A percentile compares a stretch with the other conserved stretches of the same genome.
These are phyloP conservation scores for Lasius platythorax DNA, from an alignment of 2,888 invertebrate genomes.

Conservation along the genomic window DNA sequence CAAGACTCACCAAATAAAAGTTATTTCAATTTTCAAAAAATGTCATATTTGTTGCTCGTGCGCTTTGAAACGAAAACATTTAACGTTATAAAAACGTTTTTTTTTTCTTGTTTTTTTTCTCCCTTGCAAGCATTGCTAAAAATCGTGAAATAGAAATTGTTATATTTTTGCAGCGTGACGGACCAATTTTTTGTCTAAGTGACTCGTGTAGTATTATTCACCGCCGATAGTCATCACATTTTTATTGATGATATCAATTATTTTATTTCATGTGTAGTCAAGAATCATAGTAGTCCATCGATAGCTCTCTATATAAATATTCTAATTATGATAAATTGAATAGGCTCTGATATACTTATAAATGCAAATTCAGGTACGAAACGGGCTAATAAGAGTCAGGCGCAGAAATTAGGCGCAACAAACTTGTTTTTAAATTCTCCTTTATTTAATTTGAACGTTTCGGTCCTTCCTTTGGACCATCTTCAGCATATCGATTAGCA, in stretches of 20 bases:
- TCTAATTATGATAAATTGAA: no score
- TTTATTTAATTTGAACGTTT: no score
- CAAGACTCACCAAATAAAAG: conserved; percentile 9
- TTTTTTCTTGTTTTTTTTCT: conserved; percentile 6
- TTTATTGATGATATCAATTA: background rate
- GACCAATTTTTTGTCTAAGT: background rate
- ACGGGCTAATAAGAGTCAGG: no score
- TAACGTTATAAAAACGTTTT: background rate
- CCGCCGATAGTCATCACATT: background rate
- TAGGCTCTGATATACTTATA: no score
- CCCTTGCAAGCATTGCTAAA: background rate
- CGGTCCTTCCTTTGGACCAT: no score
- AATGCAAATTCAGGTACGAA: no score
- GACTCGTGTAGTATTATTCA: background rate
- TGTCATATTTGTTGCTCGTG: background rate
- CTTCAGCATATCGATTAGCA: no score
- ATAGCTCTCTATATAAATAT: background rate
- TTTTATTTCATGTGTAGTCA: background rate
- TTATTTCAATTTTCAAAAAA: conserved; percentile 1
- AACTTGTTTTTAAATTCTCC: no score
- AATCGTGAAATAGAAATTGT: conserved; percentile 14
- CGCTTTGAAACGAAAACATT: background rate
- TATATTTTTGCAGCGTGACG: background rate
- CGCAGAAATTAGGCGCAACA: no score
- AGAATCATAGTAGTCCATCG: background rate